Evolutionary conservation across 64 coral and sea anemone genomes (phyloP).

Genomic region (Hydrozoanthus tunicans): DNA sequence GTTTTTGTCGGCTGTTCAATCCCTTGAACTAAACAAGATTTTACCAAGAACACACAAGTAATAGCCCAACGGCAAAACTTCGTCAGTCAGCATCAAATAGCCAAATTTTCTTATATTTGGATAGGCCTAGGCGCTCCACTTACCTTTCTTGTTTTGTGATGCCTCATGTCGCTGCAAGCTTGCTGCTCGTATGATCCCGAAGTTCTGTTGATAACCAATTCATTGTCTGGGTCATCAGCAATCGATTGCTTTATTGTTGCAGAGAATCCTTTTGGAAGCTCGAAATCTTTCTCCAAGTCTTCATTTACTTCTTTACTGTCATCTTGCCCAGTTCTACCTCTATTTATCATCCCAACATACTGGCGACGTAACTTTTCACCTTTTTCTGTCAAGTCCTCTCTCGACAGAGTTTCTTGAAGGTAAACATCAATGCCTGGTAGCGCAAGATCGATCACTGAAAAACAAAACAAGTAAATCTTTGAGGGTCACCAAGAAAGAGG

Average conservation of each 20-base stretch:
- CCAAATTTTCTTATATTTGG: too few relatives aligned
- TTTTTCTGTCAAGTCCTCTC: constrained; percentile 63
- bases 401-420: constrained; percentile 59
- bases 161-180: constrained; percentile 20
- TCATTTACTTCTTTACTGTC: not conserved
- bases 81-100: constrained; percentile 4
- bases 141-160: constrained; percentile 9
- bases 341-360: constrained; percentile 60
- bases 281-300: not conserved
- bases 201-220: not conserved
- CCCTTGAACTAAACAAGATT: constrained; percentile 18
- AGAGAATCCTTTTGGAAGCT: constrained; percentile 1
- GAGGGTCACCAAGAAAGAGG: not conserved
- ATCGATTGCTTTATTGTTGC: not conserved
- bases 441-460: constrained; percentile 71
- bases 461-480: constrained; percentile 38
- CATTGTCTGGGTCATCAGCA: not conserved
- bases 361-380: constrained; percentile 63
- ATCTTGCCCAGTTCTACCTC: constrained; percentile 18
- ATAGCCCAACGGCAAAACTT: not conserved
- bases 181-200: constrained; percentile 19
- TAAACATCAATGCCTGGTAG: constrained; percentile 69
- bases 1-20: constrained; percentile 18
- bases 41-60: constrained; percentile 23
- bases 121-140: not conserved